These are phyloP conservation scores for Bactericera cockerelli DNA, from an alignment of 1,140 invertebrate species.

Conservation along the genomic window DNA sequence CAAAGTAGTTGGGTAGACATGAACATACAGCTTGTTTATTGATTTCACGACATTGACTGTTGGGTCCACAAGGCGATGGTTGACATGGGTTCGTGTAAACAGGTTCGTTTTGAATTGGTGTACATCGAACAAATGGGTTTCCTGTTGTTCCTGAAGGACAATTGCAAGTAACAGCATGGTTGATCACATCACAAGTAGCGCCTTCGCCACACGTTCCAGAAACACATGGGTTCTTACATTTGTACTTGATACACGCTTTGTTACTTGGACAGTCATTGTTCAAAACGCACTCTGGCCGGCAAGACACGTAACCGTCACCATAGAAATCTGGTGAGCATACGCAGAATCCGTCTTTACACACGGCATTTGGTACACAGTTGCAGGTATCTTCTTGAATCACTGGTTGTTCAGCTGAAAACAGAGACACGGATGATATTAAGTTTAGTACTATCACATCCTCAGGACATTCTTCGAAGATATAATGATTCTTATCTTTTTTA, in stretches of 20 bases:
- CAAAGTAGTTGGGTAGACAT: too few species aligned
- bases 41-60: too few species aligned
- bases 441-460: too few species aligned
- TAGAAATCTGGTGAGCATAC: conserved; percentile 41
- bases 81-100: conserved; percentile 29
- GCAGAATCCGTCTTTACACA: conserved; percentile 49
- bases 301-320: conserved; percentile 42
- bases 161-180: conserved; percentile 71
- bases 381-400: conserved; percentile 27
- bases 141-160: conserved; percentile 57
- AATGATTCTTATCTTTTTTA: too few species aligned
- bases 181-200: conserved; percentile 58
- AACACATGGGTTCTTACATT: too few species aligned
- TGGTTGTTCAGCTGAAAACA: conserved; percentile 26
- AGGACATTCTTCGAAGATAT: too few species aligned
- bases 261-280: conserved; percentile 65
- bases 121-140: conserved; percentile 64
- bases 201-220: conserved; percentile 62
- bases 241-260: too few species aligned
- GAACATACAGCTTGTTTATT: too few species aligned
- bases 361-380: too few species aligned
- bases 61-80: too few species aligned
- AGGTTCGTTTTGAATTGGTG: conserved; percentile 19
- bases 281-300: conserved; percentile 49
- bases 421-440: too few species aligned